Base-by-base conservation (phyloP, 2,113 vertebrate species). In the Brachirus orientalis region DNA sequence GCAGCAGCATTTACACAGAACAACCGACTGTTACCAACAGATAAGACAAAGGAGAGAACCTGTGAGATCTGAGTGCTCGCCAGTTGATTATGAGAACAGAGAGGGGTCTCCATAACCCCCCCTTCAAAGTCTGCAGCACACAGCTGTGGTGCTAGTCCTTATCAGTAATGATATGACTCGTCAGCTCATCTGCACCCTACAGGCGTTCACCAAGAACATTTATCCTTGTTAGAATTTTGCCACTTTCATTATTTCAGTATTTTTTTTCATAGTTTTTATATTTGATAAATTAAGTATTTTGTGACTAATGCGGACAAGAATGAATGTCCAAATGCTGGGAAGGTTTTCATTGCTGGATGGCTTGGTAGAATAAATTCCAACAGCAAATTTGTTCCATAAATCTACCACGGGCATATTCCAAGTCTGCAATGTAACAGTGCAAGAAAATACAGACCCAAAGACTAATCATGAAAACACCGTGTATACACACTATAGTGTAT, bases 11-110 rank as follows among this genome's bases (percentile, higher is more conserved):
- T 76, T 46, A 55, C 54, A 43, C 11, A 14, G 19, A 54, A 19
- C 57, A 68, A 13, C 45, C 87, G 80, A 80, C 77, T 89, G 88
- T 60, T 79, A 43, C 72, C 56, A 67, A 67, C 43, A 88, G 91
- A 91, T 92, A 91, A 81, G 77, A 44, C 64, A 55, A 66, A 66
- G 58, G 18, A 52, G 38, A 57, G 28, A 77, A 76, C 57, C 51
- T 45, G 47, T 43, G 48, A 72, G 69, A 72, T 86, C 60, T 36
- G 62, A 58, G 64, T 73, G 56, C 20, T 71, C 13, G 44, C 22
- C 19, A 70, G 63, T 18, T 74, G 75, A 88, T 85, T 82, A 61
- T 56, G 48, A 84, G 35, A 57, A 72, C 46, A 59, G 64, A 28
- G 40, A 8, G 57, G 67, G 65, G 54, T 69, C 68, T 63, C 66